Evolutionary conservation across 2,797 vertebrate genomes (phyloP).

Genomic region (Crocidura indochinensis): DNA sequence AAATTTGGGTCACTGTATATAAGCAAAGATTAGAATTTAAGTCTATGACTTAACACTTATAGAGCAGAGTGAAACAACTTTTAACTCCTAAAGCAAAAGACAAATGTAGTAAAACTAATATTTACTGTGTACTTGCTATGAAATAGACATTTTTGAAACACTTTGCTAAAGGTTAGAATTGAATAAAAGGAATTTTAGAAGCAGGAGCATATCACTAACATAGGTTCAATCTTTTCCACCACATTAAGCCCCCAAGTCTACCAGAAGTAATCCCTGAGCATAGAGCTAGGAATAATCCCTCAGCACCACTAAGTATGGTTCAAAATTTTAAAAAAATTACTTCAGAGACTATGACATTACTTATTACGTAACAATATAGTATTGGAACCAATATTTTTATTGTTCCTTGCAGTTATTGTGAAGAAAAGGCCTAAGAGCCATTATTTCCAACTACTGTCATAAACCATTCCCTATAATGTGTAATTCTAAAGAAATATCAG

Average conservation of each 20-base stretch:
- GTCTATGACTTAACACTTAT: neutral
- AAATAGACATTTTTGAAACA: too few relatives aligned
- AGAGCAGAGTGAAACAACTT: neutral
- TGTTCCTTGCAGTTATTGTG: neutral
- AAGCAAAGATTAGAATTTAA: neutral
- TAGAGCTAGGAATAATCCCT: too few relatives aligned
- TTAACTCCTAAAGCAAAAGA: constrained; percentile 1
- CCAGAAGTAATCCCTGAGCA: too few relatives aligned
- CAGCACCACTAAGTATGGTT: too few relatives aligned
- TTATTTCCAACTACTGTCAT: neutral
- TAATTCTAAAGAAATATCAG: too few relatives aligned
- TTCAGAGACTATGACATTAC: neutral
- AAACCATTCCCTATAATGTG: too few relatives aligned
- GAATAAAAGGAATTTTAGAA: neutral
- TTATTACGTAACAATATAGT: neutral
- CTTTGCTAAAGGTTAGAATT: neutral
- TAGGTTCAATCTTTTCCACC: too few relatives aligned
- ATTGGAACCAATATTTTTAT: neutral
- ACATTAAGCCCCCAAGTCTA: too few relatives aligned
- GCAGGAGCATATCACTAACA: too few relatives aligned
- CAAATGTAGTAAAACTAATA: constrained; percentile 1
- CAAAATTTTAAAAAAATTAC: too few relatives aligned
- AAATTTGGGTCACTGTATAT: neutral
- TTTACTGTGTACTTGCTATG: neutral
- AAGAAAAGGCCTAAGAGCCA: neutral